A percentile compares a stretch with the other conserved stretches of the same genome.
Conservation (phyloP, 2,888 invertebrate genomes). For the Camptogramma bilineatum region DNA sequence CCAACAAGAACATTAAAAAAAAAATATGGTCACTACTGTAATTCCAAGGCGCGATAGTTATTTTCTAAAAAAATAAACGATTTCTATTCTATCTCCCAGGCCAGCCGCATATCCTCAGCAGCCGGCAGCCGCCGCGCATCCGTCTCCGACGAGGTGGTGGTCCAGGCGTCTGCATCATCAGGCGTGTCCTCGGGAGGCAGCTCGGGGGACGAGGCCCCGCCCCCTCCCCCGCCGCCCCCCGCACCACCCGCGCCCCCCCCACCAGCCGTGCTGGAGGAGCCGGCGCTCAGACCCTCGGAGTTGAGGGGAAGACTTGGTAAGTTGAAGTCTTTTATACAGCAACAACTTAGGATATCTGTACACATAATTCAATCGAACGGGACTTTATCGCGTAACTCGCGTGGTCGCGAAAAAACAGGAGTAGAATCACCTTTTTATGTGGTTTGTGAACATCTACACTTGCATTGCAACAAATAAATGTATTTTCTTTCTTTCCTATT, state of each 20-base stretch:
- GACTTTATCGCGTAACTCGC: too few species aligned
- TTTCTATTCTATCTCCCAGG: slow-evolving; percentile 58
- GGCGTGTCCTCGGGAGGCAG: slow-evolving; percentile 77
- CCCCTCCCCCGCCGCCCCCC: slow-evolving; percentile 90
- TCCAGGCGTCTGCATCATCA: slow-evolving; percentile 71
- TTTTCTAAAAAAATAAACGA: too few species aligned
- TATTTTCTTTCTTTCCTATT: too few species aligned
- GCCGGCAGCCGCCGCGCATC: slow-evolving; percentile 78
- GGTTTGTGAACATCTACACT: too few species aligned
- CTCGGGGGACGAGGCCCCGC: slow-evolving; percentile 85
- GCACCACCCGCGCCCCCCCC: slow-evolving; percentile 78
- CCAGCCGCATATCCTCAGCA: slow-evolving; percentile 77
- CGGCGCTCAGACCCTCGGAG: slow-evolving; percentile 87
- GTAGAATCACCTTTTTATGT: too few species aligned
- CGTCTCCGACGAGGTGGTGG: slow-evolving; percentile 68
- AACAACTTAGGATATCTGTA: too few species aligned
- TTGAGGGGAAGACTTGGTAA: slow-evolving; percentile 79
- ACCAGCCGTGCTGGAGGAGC: slow-evolving; percentile 87
- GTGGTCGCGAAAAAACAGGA: too few species aligned
- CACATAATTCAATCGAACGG: too few species aligned
- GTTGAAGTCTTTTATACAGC: not conserved
- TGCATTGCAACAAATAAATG: too few species aligned
- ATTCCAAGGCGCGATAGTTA: too few species aligned
- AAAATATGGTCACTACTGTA: too few species aligned
- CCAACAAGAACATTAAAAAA: too few species aligned